These are phyloP conservation scores for Pinna nobilis DNA, from an alignment of 1,140 invertebrate genomes.

Conservation along the genomic window DNA sequence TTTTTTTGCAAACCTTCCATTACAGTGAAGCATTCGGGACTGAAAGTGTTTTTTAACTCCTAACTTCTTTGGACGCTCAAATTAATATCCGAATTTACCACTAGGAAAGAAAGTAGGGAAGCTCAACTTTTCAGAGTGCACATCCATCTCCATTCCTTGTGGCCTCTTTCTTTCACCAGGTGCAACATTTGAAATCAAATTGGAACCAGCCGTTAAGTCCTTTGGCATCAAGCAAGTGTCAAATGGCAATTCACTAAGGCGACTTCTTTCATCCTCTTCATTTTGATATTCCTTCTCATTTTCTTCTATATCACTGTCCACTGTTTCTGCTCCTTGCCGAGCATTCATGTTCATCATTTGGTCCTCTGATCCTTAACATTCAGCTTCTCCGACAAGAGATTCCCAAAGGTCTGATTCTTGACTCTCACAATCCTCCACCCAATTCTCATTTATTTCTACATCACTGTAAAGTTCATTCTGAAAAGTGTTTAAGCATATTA, in stretches of 20 bases:
- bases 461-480: conserved; percentile 25
- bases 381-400: not conserved
- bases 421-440: not conserved
- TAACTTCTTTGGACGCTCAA: not conserved
- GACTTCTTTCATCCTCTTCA: not conserved
- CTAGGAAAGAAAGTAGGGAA: conserved; percentile 30
- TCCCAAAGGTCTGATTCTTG: not conserved
- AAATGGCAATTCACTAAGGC: not conserved
- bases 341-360: not conserved
- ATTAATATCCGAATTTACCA: not conserved
- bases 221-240: conserved; percentile 1
- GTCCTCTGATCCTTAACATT: not conserved
- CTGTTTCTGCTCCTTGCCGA: no score
- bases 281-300: not conserved
- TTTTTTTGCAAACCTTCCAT: conserved; percentile 27
- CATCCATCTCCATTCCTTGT: conserved; percentile 20
- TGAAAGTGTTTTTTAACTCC: conserved; percentile 11
- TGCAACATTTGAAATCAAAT: conserved; percentile 11
- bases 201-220: not conserved
- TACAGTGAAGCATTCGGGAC: not conserved
- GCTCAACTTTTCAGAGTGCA: conserved; percentile 29
- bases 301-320: no score
- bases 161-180: conserved; percentile 33
- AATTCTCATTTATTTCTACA: not conserved
- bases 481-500: not conserved